phyloP scores from a whole-genome alignment of 30 jellyfish, hydroid and myxozoan genomes.

The Hydra vulgaris region DNA sequence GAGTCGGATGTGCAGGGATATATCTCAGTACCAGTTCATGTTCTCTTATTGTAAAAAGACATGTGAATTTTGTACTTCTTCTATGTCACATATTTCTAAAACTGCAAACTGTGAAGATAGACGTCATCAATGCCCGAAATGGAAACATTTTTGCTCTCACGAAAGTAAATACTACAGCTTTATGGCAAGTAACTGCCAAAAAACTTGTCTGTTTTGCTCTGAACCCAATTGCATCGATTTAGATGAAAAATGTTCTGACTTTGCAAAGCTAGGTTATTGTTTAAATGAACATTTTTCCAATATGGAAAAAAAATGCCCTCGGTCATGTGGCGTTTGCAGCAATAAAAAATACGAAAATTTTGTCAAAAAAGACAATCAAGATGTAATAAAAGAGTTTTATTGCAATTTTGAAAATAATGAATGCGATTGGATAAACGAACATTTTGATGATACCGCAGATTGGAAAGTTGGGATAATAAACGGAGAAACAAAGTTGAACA shows the following conservation, averaged over 20 bases:
- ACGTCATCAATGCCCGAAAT: constrained; percentile 35
- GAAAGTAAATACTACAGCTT: constrained; percentile 41
- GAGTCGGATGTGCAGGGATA: constrained; percentile 30
- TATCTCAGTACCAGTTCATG: constrained; percentile 29
- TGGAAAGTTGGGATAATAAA: constrained; percentile 62
- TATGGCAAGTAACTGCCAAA: constrained; percentile 49
- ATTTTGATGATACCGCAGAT: constrained; percentile 64
- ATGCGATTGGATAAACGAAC: constrained; percentile 65
- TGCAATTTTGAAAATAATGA: constrained; percentile 56
- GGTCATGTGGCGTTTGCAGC: constrained; percentile 2
- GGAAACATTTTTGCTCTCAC: constrained; percentile 37
- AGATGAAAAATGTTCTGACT: constrained; percentile 1
- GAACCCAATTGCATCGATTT: constrained; percentile 15
- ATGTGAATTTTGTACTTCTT: constrained; percentile 30
- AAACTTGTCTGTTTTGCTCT: constrained; percentile 50
- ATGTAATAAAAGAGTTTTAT: constrained; percentile 24
- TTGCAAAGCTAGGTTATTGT: constrained; percentile 11
- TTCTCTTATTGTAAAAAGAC: constrained; percentile 23
- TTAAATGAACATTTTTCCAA: neutral
- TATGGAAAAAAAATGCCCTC: constrained; percentile 14
- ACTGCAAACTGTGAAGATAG: constrained; percentile 21
- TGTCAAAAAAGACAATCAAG: neutral
- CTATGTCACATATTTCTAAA: neutral
- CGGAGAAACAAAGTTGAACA: constrained; percentile 56
- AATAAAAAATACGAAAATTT: neutral